Base-by-base conservation (phyloP, 2,888 invertebrate genomes). In the Anticlea derivata region DNA sequence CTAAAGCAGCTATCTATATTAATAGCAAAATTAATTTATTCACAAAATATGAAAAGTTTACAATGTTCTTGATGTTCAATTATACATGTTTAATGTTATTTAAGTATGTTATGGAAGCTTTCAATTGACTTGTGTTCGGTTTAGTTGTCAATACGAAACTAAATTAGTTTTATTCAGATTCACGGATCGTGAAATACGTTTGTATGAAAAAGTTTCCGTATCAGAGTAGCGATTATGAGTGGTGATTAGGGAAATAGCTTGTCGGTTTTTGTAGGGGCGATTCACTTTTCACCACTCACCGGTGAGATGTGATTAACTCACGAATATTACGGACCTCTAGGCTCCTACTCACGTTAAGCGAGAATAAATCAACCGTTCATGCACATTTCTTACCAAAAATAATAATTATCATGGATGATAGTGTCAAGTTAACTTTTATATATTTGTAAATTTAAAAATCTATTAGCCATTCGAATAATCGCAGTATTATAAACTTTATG, bases 381-480 rank as follows among this genome's bases (percentile, higher is more conserved):
- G 49, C 43, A 37, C 37, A 38, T 30, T 17, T 11, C 24, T 46
- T 30, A 38, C 8, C 13, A 7, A 30, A 26, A 27, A n/a, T 24
- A 24, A 26, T 23, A 11, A n/a, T 13, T 20, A 8, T 22, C 22
- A 34, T 26, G 2, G 1, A 31, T 41, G 24, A 11, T 4, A 12
- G 12, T 13, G 23, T 39, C 11, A 30, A 35, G 22, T 31, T 47
- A 48, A 24, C 22, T 60, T 55, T 60, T 58, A 26, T 56, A 58
- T 56, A 51, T 58, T 52, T 58, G 55, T 54, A 58, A 47, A 57
- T 37, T 38, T 3, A 29, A 41, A 45, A 47, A n/a, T 23, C 31
- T n/a, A 38, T 33, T n/a, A 45, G 37, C 5, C 43, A 48, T 48
- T 47, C 29, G 6, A 46, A 55, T 50, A 46, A 39, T n/a, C 23